Conservation (phyloP, 2,888 invertebrate species). For the Apodemia duryi region DNA sequence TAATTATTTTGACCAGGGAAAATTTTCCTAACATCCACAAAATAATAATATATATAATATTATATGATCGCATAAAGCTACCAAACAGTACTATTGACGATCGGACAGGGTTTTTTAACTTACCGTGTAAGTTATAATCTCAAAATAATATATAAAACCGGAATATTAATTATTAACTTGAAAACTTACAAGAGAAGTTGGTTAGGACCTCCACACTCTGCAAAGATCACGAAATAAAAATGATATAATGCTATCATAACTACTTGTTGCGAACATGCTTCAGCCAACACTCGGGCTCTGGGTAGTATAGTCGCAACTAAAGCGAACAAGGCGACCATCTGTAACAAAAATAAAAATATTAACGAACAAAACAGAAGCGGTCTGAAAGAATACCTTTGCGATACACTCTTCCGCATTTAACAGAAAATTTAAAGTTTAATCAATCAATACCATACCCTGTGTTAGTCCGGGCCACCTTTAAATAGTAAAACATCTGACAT, state of each 20-base stretch:
- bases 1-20: too few relatives aligned
- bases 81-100: too few relatives aligned
- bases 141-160: too few relatives aligned
- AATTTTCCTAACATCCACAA: too few relatives aligned
- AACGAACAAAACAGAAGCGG: neutral
- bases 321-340: constrained; percentile 80
- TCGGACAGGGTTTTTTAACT: too few relatives aligned
- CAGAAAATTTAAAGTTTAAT: too few relatives aligned
- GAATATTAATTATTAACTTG: too few relatives aligned
- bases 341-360: constrained; percentile 35
- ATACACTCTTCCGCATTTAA: neutral
- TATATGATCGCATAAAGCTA: too few relatives aligned
- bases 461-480: accelerated
- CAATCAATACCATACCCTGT: too few relatives aligned
- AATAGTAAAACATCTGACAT: too few relatives aligned
- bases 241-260: constrained; percentile 85
- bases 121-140: too few relatives aligned
- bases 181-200: constrained; percentile 69
- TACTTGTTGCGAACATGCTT: constrained; percentile 83
- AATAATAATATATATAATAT: too few relatives aligned
- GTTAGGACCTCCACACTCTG: constrained; percentile 81
- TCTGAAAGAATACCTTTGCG: neutral
- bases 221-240: constrained; percentile 82
- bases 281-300: constrained; percentile 82
- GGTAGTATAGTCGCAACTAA: constrained; percentile 81